These are phyloP conservation scores for Lasioglossum leucozonium DNA, from an alignment of 2,888 invertebrate genomes.

Conservation along the genomic window DNA sequence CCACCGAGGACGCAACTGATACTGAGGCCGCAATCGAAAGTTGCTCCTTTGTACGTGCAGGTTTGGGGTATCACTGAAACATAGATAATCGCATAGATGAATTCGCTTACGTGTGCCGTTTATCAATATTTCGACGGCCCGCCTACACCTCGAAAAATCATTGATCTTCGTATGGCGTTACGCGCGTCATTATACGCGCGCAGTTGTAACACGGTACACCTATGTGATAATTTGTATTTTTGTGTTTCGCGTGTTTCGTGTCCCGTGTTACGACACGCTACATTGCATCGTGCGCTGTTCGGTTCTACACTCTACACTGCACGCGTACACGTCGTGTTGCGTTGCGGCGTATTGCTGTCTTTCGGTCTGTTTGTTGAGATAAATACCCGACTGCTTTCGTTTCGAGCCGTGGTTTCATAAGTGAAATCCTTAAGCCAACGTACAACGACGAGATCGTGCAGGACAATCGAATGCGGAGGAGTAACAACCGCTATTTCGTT, in stretches of 20 bases:
- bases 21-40: slow-evolving; percentile 95
- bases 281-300: not conserved
- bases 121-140: too few relatives aligned
- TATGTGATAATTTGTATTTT: not conserved
- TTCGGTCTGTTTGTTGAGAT: slow-evolving; percentile 79
- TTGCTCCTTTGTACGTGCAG: slow-evolving; percentile 93
- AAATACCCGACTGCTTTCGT: slow-evolving; percentile 77
- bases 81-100: slow-evolving; percentile 1
- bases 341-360: slow-evolving; percentile 51
- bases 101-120: not conserved
- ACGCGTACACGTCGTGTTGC: not conserved
- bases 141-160: not conserved
- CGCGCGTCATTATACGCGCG: not conserved
- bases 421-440: slow-evolving; percentile 78
- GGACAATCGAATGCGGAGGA: slow-evolving; percentile 66
- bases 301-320: not conserved
- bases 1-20: slow-evolving; percentile 96
- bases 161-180: not conserved
- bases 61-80: slow-evolving; percentile 93
- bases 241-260: not conserved
- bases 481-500: not conserved
- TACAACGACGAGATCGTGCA: slow-evolving; percentile 65
- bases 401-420: slow-evolving; percentile 76
- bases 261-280: not conserved
- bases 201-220: not conserved